Evolutionary conservation across 2,888 invertebrate species (phyloP).

Genomic region (Melieria omissa): DNA sequence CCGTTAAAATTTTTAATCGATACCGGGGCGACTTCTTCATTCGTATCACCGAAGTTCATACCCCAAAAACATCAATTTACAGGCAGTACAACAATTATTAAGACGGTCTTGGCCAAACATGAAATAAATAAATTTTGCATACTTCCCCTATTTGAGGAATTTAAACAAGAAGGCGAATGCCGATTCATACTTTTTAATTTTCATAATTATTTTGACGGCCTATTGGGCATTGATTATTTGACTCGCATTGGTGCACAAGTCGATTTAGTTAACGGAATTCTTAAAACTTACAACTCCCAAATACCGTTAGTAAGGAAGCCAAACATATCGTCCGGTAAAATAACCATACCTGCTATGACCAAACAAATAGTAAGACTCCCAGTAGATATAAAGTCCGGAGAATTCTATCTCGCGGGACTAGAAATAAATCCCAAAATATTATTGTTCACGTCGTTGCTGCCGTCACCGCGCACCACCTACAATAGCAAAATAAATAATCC

Average conservation of each 20-base stretch:
- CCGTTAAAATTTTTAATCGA: slow-evolving; percentile 14
- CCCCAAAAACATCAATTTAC: not conserved
- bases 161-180: not conserved
- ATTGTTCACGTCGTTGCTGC: too few species aligned
- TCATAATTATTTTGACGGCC: slow-evolving; percentile 12
- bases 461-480: too few species aligned
- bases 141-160: slow-evolving; percentile 14
- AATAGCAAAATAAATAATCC: too few species aligned
- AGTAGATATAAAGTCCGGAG: slow-evolving; percentile 24
- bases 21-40: slow-evolving; percentile 11
- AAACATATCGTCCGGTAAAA: slow-evolving; percentile 20
- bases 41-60: not conserved
- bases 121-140: not conserved
- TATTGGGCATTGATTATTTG: slow-evolving; percentile 10
- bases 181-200: slow-evolving; percentile 8
- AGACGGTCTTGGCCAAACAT: slow-evolving; percentile 11
- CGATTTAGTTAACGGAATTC: slow-evolving; percentile 11
- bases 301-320: slow-evolving; percentile 24
- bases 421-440: too few species aligned
- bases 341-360: slow-evolving; percentile 12
- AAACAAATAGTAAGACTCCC: slow-evolving; percentile 16
- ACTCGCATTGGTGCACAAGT: slow-evolving; percentile 12
- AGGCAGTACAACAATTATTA: slow-evolving; percentile 3
- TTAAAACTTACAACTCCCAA: slow-evolving; percentile 11
- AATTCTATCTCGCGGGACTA: slow-evolving; percentile 1